Conservation (phyloP, 2,113 vertebrate genomes). For the Lasiurus cinereus region DNA sequence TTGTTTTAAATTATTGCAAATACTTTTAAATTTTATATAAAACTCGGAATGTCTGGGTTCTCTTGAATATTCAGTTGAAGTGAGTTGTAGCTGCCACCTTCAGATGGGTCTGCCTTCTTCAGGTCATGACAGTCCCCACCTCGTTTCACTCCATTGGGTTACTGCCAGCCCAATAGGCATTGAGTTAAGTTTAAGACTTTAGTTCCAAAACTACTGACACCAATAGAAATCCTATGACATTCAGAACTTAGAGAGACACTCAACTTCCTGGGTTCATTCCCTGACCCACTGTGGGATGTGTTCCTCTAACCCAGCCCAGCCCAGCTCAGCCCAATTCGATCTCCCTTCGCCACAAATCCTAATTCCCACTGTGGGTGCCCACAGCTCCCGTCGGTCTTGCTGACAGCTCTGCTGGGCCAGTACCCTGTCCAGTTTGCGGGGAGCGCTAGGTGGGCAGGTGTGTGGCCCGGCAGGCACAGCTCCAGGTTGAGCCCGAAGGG, state of each 20-base stretch:
- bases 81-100: background rate
- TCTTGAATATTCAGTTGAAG: background rate
- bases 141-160: background rate
- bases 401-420: background rate
- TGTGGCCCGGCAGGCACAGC: background rate
- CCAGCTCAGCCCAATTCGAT: background rate
- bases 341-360: background rate
- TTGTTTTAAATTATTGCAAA: constrained; percentile 51
- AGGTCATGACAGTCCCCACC: background rate
- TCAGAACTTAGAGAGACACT: background rate
- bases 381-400: background rate
- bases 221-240: background rate
- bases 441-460: background rate
- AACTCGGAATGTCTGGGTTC: constrained; percentile 32
- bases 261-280: background rate
- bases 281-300: background rate
- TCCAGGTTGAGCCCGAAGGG: constrained; percentile 20
- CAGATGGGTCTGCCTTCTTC: background rate
- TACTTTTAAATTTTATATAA: constrained; percentile 40
- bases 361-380: background rate
- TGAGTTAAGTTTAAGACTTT: constrained; percentile 18
- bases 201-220: constrained; percentile 5
- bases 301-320: background rate
- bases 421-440: background rate
- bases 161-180: no score